These are phyloP conservation scores for Sepiola atlantica DNA, from an alignment of 2,888 invertebrate species.

Conservation along the genomic window DNA sequence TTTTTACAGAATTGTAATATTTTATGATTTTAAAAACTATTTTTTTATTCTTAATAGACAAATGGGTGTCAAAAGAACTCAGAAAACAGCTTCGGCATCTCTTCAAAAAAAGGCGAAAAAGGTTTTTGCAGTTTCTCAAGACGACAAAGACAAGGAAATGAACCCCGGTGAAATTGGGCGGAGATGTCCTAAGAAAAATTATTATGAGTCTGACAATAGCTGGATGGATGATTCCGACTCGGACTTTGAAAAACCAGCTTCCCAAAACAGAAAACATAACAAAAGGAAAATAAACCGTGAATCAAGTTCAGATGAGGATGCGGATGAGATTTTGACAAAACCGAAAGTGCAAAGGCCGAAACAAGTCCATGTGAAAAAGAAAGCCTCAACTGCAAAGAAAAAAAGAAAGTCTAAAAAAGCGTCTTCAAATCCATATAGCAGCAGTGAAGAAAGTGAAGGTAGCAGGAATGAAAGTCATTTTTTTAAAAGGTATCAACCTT, in stretches of 20 bases:
- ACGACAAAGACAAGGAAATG: background rate
- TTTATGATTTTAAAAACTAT: background rate
- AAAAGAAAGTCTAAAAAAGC: background rate
- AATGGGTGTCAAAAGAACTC: constrained; percentile 18
- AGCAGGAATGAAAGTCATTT: background rate
- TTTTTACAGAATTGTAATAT: background rate
- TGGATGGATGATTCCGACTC: background rate
- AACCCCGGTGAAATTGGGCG: background rate
- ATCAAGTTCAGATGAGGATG: background rate
- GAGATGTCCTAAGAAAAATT: background rate
- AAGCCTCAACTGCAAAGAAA: background rate
- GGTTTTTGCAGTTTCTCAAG: background rate
- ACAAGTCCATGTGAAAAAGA: background rate
- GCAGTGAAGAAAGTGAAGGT: background rate
- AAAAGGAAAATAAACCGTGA: background rate
- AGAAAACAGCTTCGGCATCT: background rate
- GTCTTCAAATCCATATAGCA: too few relatives aligned
- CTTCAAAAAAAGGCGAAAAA: background rate
- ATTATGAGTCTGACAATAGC: background rate
- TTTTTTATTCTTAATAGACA: background rate
- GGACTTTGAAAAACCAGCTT: background rate
- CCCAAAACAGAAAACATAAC: background rate
- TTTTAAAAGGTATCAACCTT: background rate
- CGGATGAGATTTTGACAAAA: background rate
- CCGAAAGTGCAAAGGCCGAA: background rate